Conservation (phyloP, 1,140 invertebrate genomes). For the Aphidius ervi region DNA sequence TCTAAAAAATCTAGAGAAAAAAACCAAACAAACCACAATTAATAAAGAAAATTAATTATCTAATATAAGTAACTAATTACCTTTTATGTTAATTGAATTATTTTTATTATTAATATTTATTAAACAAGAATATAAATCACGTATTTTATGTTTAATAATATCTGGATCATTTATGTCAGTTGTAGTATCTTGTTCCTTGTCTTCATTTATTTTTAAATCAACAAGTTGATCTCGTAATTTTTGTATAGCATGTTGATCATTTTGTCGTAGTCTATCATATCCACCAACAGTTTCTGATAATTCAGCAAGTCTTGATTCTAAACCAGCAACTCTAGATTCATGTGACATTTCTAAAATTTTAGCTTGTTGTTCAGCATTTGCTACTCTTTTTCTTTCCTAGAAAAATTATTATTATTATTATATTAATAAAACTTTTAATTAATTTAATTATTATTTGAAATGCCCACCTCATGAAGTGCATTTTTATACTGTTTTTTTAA, state of each 20-base stretch:
- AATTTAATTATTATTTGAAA: slow-evolving; percentile 15
- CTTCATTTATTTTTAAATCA: slow-evolving; percentile 43
- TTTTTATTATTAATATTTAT: slow-evolving; percentile 42
- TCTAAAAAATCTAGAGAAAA: slow-evolving; percentile 32
- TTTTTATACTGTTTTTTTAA: slow-evolving; percentile 67
- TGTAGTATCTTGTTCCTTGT: slow-evolving; percentile 31
- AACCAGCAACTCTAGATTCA: slow-evolving; percentile 70
- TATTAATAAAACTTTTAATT: not conserved
- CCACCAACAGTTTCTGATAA: slow-evolving; percentile 73
- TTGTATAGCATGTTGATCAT: slow-evolving; percentile 72
- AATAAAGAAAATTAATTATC: too few relatives aligned
- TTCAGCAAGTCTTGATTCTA: slow-evolving; percentile 76
- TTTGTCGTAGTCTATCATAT: slow-evolving; percentile 69
- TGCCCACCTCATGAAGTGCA: slow-evolving; percentile 60
- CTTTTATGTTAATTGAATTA: slow-evolving; percentile 38
- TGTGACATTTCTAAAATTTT: slow-evolving; percentile 63
- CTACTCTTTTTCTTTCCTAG: slow-evolving; percentile 64
- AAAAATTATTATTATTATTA: too few relatives aligned
- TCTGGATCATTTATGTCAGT: slow-evolving; percentile 31
- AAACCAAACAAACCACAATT: too few relatives aligned
- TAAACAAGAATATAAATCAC: slow-evolving; percentile 36
- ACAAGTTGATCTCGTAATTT: slow-evolving; percentile 61
- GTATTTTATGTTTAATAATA: slow-evolving; percentile 40
- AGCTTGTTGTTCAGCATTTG: slow-evolving; percentile 65
- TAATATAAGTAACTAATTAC: slow-evolving; percentile 20